These are phyloP conservation scores for Cephalotes varians DNA, from an alignment of 2,888 invertebrate species.

Conservation along the genomic window DNA sequence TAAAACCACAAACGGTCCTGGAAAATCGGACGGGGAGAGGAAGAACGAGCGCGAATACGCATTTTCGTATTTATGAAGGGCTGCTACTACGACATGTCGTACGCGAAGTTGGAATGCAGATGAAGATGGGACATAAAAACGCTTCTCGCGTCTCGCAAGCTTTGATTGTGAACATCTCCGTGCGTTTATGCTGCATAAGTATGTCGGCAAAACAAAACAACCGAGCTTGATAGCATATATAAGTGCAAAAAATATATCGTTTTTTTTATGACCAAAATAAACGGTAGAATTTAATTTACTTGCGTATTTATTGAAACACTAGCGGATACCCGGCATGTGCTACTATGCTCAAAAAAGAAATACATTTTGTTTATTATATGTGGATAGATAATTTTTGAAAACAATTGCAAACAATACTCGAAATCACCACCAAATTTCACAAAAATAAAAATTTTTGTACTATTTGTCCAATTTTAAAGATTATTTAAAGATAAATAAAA, in stretches of 20 bases:
- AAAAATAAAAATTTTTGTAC: no score
- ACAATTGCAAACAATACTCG: no score
- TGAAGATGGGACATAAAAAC: background rate
- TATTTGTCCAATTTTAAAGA: no score
- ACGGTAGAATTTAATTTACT: background rate
- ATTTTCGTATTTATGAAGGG: constrained; percentile 12
- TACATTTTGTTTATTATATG: no score
- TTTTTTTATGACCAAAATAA: background rate
- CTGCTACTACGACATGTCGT: background rate
- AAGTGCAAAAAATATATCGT: background rate
- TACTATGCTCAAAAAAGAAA: no score
- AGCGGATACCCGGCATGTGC: no score
- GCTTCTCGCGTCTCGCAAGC: constrained; percentile 4
- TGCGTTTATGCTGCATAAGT: background rate
- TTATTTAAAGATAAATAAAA: no score
- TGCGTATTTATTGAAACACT: background rate
- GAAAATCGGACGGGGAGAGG: background rate
- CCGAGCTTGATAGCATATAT: background rate
- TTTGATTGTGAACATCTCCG: constrained; percentile 4
- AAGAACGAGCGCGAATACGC: background rate
- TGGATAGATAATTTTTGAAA: no score
- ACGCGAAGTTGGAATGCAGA: constrained; percentile 9
- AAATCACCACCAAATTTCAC: no score
- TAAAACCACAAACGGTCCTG: background rate
- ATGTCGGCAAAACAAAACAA: constrained; percentile 2